Base-by-base conservation (phyloP, 2,888 invertebrate species). In the Torymus texanus region DNA sequence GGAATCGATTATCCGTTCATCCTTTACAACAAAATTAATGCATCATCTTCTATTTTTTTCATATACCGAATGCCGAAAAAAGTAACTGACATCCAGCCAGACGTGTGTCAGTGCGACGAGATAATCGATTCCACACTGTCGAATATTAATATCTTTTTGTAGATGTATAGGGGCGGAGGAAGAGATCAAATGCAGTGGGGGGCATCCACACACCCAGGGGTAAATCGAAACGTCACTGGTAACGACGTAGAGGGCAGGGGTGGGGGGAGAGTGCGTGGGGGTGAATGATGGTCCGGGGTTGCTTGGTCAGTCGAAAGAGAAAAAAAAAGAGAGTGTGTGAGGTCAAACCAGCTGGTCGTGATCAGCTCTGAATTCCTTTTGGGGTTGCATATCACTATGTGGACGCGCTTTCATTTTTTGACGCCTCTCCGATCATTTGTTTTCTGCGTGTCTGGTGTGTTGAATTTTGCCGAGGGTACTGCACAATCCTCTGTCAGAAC, bases 281-380 rank as follows among this genome's bases (percentile, higher is more conserved):
- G 41, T 41, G 41, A 41, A 41, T 24, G 71, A 82, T 56, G 11
- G 83, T 81, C 81, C 81, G 18, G 18, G 61, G 83, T 41, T 41
- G 79, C 62, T 55, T 83, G 82, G 82, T 84, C 84, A 80, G 84
- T 82, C 55, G 21, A 29, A 18, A 59, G 59, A 59, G 63, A 75
- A 75, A 80, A 18, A 84, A 82, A 29, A 58, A 62, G 67, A 75
- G 58, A 72, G 71, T 61, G 73, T 65, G 65, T 73, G 41, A 41
- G 41, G 55, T 78, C 62, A 82, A 84, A 84, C 73, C 83, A 82
- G 84, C 88, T 85, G 88, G 89, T 88, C 88, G 59, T 85, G 85
- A 84, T 85, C 89, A 88, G 88, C 87, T 84, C 83, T 86, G 83
- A 84, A 70, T 66, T 59, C 61, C 18, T 21, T 11, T 68, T 65